Evolutionary conservation across 2,888 invertebrate species (phyloP).

Genomic region (Zaprionus bogoriensis): DNA sequence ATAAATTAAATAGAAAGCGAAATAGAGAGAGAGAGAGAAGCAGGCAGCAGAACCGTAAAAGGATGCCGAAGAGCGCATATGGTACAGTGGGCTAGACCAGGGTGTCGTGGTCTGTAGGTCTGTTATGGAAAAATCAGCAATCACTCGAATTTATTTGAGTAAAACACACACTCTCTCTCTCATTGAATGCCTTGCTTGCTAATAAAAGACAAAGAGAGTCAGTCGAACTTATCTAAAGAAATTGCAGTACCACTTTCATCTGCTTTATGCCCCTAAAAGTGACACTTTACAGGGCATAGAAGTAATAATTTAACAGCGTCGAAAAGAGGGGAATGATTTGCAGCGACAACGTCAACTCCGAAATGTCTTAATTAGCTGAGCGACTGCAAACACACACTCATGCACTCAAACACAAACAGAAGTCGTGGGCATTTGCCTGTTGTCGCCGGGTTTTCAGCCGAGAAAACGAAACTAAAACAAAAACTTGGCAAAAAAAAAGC

Average conservation of each 20-base stretch:
- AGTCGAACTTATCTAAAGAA: no score
- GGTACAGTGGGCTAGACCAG: no score
- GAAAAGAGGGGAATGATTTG: neutral
- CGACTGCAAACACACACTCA: neutral
- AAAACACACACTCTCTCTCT: no score
- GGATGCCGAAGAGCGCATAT: no score
- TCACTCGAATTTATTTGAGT: no score
- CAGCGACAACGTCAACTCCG: conserved; percentile 24
- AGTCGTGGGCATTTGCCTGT: conserved; percentile 14
- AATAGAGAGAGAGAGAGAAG: neutral
- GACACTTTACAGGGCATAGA: neutral
- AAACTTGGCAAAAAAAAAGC: conserved; percentile 16
- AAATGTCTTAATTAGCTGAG: no score
- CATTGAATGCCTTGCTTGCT: no score
- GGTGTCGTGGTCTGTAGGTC: no score
- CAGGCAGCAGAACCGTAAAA: no score
- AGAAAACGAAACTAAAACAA: conserved; percentile 8
- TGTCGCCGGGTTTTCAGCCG: conserved; percentile 36
- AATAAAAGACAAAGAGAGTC: no score
- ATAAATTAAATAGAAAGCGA: conserved; percentile 10
- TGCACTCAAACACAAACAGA: conserved; percentile 15
- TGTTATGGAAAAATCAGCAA: no score
- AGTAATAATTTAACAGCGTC: neutral
- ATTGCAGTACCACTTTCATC: neutral
- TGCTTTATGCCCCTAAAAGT: neutral